Evolutionary conservation across 2,888 invertebrate species (phyloP).

Genomic region (Andrena chrysosceles): DNA sequence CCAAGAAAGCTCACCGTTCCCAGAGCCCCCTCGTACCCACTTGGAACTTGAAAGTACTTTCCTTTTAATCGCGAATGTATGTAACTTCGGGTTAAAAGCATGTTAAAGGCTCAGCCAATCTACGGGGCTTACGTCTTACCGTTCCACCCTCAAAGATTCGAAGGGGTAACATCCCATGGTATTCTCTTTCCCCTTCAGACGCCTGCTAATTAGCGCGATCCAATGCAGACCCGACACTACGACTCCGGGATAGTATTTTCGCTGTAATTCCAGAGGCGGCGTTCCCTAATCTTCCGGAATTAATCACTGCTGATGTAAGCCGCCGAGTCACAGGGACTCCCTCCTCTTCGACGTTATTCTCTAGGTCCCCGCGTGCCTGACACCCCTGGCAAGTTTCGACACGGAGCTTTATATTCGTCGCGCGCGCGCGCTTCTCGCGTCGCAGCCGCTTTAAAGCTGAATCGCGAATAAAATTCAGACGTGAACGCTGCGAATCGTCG

Average conservation of each 20-base stretch:
- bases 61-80: conserved; percentile 70
- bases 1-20: conserved; percentile 70
- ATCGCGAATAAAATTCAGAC: conserved; percentile 42
- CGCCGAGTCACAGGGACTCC: conserved; percentile 46
- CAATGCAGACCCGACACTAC: conserved; percentile 60
- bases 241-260: conserved; percentile 59
- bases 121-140: conserved; percentile 32
- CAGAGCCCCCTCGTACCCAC: conserved; percentile 40
- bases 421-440: background rate
- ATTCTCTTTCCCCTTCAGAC: background rate
- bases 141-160: conserved; percentile 17
- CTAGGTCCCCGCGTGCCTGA: background rate
- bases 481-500: conserved; percentile 13
- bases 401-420: conserved; percentile 23
- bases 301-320: conserved; percentile 72
- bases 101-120: conserved; percentile 67
- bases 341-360: conserved; percentile 38
- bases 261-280: conserved; percentile 72
- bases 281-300: conserved; percentile 76
- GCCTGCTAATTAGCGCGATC: conserved; percentile 65
- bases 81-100: conserved; percentile 63
- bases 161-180: conserved; percentile 12
- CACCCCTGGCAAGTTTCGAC: background rate
- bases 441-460: conserved; percentile 26
- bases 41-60: conserved; percentile 60